phyloP scores from a whole-genome alignment of 2,113 vertebrate genomes.

The Rhinoderma darwinii region DNA sequence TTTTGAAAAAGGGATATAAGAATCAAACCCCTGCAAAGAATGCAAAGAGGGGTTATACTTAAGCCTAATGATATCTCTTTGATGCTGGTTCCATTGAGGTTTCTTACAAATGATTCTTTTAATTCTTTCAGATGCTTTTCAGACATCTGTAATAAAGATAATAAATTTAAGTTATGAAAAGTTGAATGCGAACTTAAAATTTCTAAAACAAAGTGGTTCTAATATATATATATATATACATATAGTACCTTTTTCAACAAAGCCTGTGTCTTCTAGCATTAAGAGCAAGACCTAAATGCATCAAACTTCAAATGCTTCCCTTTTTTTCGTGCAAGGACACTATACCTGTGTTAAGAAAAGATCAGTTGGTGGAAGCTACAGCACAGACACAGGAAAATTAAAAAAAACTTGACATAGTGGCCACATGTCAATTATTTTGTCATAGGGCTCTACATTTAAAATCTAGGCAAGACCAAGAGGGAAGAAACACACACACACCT shows the following conservation, averaged over 20 bases:
- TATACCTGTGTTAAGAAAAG: too few relatives aligned
- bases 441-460: too few relatives aligned
- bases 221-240: not conserved
- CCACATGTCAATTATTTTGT: too few relatives aligned
- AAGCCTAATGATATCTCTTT: constrained; percentile 81
- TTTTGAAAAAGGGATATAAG: constrained; percentile 74
- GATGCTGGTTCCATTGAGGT: constrained; percentile 88
- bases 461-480: too few relatives aligned
- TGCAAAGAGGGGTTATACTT: constrained; percentile 78
- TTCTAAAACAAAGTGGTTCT: not conserved
- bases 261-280: too few relatives aligned
- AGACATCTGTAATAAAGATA: constrained; percentile 71
- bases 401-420: too few relatives aligned
- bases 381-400: too few relatives aligned
- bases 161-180: not conserved
- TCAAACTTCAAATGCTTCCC: too few relatives aligned
- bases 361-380: too few relatives aligned
- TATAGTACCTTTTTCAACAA: not conserved
- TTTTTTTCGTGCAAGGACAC: too few relatives aligned
- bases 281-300: too few relatives aligned
- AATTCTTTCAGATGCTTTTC: constrained; percentile 84
- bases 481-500: too few relatives aligned
- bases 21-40: constrained; percentile 84
- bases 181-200: not conserved
- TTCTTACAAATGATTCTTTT: constrained; percentile 90